These are phyloP conservation scores for Tetramorium simillimum DNA, from an alignment of 1,140 invertebrate genomes.

Conservation along the genomic window DNA sequence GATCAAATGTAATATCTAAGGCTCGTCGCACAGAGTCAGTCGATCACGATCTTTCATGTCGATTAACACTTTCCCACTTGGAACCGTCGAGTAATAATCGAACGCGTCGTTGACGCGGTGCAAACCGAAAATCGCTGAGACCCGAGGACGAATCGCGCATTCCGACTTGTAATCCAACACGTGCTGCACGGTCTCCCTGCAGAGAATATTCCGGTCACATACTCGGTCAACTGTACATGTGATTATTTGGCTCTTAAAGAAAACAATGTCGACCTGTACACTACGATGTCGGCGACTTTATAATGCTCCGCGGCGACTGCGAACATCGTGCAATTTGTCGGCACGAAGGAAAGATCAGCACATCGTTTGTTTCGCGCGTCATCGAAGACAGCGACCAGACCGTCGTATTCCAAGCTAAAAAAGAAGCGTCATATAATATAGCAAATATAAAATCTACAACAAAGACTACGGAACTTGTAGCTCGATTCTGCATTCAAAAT, in stretches of 20 bases:
- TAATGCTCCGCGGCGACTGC: constrained; percentile 42
- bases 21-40: background rate
- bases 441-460: background rate
- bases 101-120: constrained; percentile 46
- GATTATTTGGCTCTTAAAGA: background rate
- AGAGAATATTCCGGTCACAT: background rate
- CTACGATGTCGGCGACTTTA: constrained; percentile 39
- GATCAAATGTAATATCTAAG: background rate
- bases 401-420: constrained; percentile 38
- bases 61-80: constrained; percentile 44
- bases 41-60: constrained; percentile 57
- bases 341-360: background rate
- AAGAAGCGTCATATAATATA: background rate
- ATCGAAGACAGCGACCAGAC: constrained; percentile 34
- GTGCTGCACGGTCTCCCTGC: constrained; percentile 47
- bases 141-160: constrained; percentile 21
- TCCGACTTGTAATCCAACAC: constrained; percentile 38
- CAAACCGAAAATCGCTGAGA: constrained; percentile 57
- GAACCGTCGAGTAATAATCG: constrained; percentile 22
- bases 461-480: background rate
- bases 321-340: constrained; percentile 28
- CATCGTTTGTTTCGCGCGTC: constrained; percentile 20
- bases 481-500: no score
- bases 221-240: background rate
- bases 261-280: constrained; percentile 46